Evolutionary conservation across 1,140 invertebrate species (phyloP), one percentile per base, ranked within the genome.

Genomic region (Leptonema lineaticorne): DNA sequence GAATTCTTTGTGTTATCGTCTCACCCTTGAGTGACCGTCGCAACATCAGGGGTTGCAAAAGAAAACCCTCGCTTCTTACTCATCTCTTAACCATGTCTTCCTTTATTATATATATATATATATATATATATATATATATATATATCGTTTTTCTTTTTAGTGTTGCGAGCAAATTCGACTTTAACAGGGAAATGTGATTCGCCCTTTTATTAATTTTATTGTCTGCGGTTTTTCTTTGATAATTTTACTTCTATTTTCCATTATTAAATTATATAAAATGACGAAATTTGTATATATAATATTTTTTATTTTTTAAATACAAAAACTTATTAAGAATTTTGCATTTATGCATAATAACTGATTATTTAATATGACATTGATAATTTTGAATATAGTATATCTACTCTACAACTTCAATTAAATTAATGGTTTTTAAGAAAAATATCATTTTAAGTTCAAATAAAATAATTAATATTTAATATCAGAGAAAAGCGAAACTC

Each of bases 11-110:
- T 22, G 8, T 24, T 26, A 26, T 24, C 27, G 20, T 53, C 20
- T 26, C 50, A 26, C 24, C 50, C 24, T 53, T 26, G 20, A 53
- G 50, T 53, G 50, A 53, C 50, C 50, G 18, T 11, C n/a, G n/a
- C n/a, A n/a, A n/a, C n/a, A n/a, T n/a, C n/a, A 24, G 50, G 8
- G 20, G 20, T 20, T 26, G 50, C 8, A 14, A 11, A 8, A 24
- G 50, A n/a, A n/a, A n/a, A n/a, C n/a, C n/a, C n/a, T n/a, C n/a
- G n/a, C n/a, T n/a, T n/a, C n/a, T n/a, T n/a, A n/a, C n/a, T n/a
- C n/a, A n/a, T n/a, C n/a, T n/a, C n/a, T 45, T 16, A 16, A n/a
- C 37, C 37, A 14, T n/a, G 16, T 14, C 3, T 2, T n/a, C 37
- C 3, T 14, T 45, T 45, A 45, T 45, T 7, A 6, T 45, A 45